A percentile compares a stretch with the other conserved stretches of the same genome.
These are phyloP conservation scores for Agrochola circellaris DNA, from an alignment of 2,888 invertebrate genomes.

Conservation along the genomic window DNA sequence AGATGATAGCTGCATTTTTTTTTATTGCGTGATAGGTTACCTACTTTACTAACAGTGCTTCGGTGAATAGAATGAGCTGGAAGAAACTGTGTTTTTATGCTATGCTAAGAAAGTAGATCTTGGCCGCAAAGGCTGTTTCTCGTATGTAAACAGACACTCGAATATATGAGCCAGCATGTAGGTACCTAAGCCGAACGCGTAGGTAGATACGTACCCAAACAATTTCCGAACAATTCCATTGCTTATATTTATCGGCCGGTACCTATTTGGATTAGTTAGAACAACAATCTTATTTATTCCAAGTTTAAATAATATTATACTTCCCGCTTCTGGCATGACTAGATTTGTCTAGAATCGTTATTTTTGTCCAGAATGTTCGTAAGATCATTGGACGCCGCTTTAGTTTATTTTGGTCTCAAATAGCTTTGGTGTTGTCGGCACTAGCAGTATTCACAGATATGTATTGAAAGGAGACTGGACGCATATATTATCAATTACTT, in stretches of 20 bases:
- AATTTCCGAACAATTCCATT: background rate
- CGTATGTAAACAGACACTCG: background rate
- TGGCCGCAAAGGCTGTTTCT: background rate
- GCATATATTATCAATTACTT: slow-evolving; percentile 41
- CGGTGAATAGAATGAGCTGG: background rate
- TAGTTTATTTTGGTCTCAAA: slow-evolving; percentile 74
- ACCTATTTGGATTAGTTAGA: background rate
- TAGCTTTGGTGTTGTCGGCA: slow-evolving; percentile 57
- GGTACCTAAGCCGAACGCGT: background rate
- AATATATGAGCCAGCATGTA: background rate
- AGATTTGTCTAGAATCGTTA: slow-evolving; percentile 74
- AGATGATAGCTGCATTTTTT: slow-evolving; percentile 6
- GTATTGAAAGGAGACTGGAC: slow-evolving; percentile 64
- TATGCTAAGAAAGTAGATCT: background rate
- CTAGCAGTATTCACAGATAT: slow-evolving; percentile 70
- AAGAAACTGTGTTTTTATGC: background rate
- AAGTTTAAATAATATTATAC: slow-evolving; percentile 5
- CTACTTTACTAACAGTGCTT: background rate
- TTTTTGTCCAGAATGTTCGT: slow-evolving; percentile 67
- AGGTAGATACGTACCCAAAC: background rate
- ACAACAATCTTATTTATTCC: background rate
- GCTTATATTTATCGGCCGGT: background rate
- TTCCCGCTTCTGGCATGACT: slow-evolving; percentile 26
- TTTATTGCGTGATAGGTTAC: slow-evolving; percentile 5
- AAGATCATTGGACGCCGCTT: slow-evolving; percentile 72